A percentile compares a stretch with the other conserved stretches of the same genome.
phyloP scores from a whole-genome alignment of 2,888 invertebrate species.

The Arge pagana region DNA sequence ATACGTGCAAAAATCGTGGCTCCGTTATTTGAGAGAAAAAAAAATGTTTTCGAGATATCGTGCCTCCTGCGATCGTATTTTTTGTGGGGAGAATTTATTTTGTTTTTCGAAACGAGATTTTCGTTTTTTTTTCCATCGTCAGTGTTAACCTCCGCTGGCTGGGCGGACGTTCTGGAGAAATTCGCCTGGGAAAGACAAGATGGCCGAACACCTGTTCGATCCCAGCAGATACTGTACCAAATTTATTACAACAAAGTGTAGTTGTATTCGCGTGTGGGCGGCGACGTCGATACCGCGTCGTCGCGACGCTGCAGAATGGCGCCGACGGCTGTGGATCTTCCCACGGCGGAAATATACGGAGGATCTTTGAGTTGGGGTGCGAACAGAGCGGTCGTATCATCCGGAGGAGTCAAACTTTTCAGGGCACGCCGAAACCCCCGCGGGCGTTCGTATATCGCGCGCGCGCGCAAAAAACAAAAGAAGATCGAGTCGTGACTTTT shows the following conservation, averaged over 20 bases:
- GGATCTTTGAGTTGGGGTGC: no score
- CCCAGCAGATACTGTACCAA: slow-evolving; percentile 29
- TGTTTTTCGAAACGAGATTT: no score
- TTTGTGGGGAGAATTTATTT: background rate
- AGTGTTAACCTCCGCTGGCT: no score
- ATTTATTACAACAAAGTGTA: slow-evolving; percentile 29
- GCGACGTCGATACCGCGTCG: slow-evolving; percentile 54
- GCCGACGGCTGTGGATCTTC: slow-evolving; percentile 51
- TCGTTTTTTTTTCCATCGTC: no score
- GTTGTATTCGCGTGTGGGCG: slow-evolving; percentile 21
- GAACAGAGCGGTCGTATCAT: no score
- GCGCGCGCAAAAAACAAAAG: no score
- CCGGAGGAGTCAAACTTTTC: no score
- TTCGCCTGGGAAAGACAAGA: slow-evolving; percentile 41
- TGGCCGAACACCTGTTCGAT: slow-evolving; percentile 38
- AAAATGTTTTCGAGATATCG: slow-evolving; percentile 12
- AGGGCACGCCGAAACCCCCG: no score
- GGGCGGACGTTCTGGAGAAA: slow-evolving; percentile 14
- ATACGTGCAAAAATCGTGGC: slow-evolving; percentile 21
- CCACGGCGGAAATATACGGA: slow-evolving; percentile 38
- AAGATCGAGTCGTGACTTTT: no score
- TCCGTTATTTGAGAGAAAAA: background rate
- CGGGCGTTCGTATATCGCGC: no score
- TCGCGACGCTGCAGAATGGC: slow-evolving; percentile 53
- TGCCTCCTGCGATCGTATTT: slow-evolving; percentile 13